Conservation (phyloP, 2,888 invertebrate genomes). For the Bimastos eiseni region DNA sequence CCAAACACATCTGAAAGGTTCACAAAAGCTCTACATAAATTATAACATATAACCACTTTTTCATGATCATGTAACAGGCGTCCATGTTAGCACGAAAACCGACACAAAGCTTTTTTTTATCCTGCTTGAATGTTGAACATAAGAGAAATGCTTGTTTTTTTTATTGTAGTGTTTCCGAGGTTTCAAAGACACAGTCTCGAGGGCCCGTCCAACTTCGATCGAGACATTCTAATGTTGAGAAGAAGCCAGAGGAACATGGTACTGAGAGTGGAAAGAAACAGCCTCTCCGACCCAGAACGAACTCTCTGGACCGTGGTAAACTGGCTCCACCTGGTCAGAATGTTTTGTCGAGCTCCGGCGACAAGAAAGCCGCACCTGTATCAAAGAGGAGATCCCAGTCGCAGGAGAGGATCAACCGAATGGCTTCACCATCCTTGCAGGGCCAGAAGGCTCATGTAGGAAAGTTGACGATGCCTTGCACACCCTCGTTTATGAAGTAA, state of each 20-base stretch:
- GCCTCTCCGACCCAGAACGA: neutral
- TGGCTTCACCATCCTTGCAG: neutral
- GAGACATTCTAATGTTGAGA: neutral
- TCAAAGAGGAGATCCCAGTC: neutral
- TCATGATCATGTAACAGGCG: neutral
- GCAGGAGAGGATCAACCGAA: neutral
- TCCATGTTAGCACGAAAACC: no score
- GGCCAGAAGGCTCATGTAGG: neutral
- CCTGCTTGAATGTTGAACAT: neutral
- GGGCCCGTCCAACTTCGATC: neutral
- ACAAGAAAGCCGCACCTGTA: neutral
- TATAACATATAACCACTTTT: neutral
- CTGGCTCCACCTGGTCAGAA: neutral
- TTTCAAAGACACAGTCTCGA: neutral
- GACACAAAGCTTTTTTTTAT: no score
- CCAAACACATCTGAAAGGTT: no score
- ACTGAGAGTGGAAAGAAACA: neutral
- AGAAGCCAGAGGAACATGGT: neutral
- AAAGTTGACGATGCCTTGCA: conserved; percentile 16
- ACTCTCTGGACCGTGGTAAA: neutral
- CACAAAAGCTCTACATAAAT: neutral
- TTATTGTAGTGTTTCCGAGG: neutral
- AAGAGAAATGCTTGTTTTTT: neutral
- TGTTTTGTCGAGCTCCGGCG: neutral
- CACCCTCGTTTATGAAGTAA: conserved; percentile 19